These are phyloP conservation scores for Forbesichthys agassizii DNA, from an alignment of 2,113 vertebrate species.

Conservation along the genomic window DNA sequence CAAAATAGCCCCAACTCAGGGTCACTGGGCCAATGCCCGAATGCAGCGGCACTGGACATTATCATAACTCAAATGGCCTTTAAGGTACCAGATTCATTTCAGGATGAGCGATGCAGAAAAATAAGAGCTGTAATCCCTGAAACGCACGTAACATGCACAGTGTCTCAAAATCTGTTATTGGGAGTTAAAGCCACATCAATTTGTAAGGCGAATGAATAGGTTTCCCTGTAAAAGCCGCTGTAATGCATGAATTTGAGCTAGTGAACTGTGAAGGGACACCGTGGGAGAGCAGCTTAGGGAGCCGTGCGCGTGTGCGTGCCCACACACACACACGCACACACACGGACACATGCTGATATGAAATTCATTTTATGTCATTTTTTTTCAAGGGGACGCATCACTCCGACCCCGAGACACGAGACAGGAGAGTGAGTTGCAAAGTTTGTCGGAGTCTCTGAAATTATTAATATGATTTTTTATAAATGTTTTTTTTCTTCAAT, in stretches of 20 bases:
- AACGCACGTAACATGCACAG: constrained; percentile 62
- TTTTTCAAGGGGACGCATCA: constrained; percentile 19
- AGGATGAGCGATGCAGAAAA: constrained; percentile 66
- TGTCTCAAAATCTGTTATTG: constrained; percentile 70
- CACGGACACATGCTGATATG: constrained; percentile 48
- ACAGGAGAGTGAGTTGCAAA: constrained; percentile 30
- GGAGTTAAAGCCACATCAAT: constrained; percentile 66
- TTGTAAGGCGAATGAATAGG: constrained; percentile 65
- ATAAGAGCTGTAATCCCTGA: constrained; percentile 67
- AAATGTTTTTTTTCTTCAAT: constrained; percentile 13
- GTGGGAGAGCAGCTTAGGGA: constrained; percentile 56
- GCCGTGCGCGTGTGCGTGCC: constrained; percentile 13
- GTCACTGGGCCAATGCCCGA: constrained; percentile 44
- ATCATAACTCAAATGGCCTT: constrained; percentile 69
- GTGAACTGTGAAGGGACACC: constrained; percentile 70
- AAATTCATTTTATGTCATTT: constrained; percentile 56
- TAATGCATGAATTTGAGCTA: constrained; percentile 67
- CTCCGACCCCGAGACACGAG: constrained; percentile 20
- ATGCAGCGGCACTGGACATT: constrained; percentile 66
- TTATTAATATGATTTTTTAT: neutral
- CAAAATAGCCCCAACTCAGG: constrained; percentile 57
- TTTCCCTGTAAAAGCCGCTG: constrained; percentile 62
- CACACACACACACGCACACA: constrained; percentile 25
- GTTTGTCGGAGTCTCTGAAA: constrained; percentile 55
- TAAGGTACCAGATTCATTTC: constrained; percentile 56